Conservation (phyloP, 2,797 vertebrate species). For the Amazonetta brasiliensis region DNA sequence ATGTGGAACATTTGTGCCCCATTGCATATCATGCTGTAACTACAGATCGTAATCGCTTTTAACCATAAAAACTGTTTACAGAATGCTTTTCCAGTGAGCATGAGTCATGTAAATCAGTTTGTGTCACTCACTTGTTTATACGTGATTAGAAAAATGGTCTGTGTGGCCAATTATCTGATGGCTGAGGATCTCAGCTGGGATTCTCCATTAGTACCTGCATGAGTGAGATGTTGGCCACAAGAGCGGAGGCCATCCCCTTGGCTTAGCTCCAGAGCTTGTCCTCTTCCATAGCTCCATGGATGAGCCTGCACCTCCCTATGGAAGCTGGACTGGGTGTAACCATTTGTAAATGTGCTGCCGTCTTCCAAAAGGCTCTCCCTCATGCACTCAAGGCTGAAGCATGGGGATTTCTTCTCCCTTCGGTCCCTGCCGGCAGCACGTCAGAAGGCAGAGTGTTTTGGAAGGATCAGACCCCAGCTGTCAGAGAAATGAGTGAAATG, state of each 20-base stretch:
- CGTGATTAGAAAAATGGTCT: background rate
- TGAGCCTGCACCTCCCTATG: background rate
- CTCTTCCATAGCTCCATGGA: background rate
- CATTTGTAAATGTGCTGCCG: background rate
- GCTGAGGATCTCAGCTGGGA: background rate
- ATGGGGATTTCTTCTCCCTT: background rate
- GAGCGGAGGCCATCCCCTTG: background rate
- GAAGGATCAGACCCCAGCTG: slow-evolving; percentile 20
- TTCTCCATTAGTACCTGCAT: background rate
- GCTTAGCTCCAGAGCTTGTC: background rate
- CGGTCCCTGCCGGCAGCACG: background rate
- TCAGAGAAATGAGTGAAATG: slow-evolving; percentile 39
- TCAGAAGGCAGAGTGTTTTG: background rate
- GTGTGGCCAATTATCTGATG: background rate
- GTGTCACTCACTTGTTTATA: background rate
- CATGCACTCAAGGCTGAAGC: background rate
- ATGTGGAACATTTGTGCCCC: slow-evolving; percentile 42
- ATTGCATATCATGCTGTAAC: background rate
- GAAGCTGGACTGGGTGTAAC: background rate
- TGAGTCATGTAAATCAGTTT: slow-evolving; percentile 32
- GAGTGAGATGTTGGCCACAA: background rate
- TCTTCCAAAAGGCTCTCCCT: background rate
- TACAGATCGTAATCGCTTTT: background rate
- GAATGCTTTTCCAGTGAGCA: background rate
- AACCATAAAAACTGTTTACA: slow-evolving; percentile 38